Base-by-base conservation (phyloP, 30 jellyfish, hydroid and myxozoan genomes). In the Nemopilema nomurai region DNA sequence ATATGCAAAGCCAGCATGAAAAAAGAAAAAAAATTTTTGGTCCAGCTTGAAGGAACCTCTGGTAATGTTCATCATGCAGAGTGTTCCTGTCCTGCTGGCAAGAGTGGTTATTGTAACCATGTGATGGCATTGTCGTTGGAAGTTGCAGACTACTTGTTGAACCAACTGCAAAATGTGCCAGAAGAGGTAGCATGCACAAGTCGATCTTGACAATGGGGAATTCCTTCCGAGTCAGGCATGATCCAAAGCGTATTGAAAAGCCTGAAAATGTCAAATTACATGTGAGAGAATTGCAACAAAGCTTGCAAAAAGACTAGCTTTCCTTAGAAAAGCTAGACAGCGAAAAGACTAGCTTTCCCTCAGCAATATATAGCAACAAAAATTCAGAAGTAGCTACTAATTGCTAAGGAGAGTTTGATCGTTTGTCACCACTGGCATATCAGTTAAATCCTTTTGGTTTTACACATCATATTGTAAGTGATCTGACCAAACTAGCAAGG, bases 41-140 rank as follows among this genome's bases (percentile, higher is more conserved):
- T 63, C 27, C 73, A 63, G 27, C 27, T 63, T 24, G 29, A 63
- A 1, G 18, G 73, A 63, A 63, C 29, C 30, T 19, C 27, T 24
- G 30, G 73, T 24, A 19, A n/a, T 63, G 73, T 63, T 63, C 29
- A n/a, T 19, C 29, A 24, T 19, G 73, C 73, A 19, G 30, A n/a
- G 27, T 63, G 73, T 63, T 63, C 73, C 6, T 63, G 7, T 24
- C 73, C 73, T 63, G 73, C 73, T 19, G 73, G 73, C 30, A 19
- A 19, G 30, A 63, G 73, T 63, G 73, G 73, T 19, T 63, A 63
- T 24, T 63, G 73, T 24, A 63, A 63, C 30, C 73, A 63, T 63
- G 73, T 63, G 29, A 63, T 63, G 73, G 73, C 73, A 19, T n/a
- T 24, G 27, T n/a, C 18, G 30, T 63, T 63, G 27, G 73, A 63